Evolutionary conservation across 2,113 vertebrate genomes (phyloP).

Genomic region (Hymenochirus boettgeri): DNA sequence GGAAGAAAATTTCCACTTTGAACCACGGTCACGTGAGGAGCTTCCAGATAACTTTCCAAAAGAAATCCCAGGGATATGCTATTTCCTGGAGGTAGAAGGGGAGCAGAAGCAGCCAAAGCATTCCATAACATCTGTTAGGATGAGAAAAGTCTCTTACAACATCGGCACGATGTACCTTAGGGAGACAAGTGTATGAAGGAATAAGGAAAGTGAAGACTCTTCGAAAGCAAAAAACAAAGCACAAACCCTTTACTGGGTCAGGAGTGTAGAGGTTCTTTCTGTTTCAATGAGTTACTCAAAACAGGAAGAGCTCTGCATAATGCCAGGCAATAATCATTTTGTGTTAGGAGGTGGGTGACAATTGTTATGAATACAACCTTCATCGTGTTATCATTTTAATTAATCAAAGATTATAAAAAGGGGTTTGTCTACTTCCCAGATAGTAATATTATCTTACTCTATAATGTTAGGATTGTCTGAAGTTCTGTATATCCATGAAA

Average conservation of each 20-base stretch:
- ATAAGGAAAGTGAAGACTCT: slow-evolving; percentile 60
- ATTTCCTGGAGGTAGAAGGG: slow-evolving; percentile 91
- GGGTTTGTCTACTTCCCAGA: slow-evolving; percentile 4
- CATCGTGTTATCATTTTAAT: background rate
- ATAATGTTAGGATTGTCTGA: background rate
- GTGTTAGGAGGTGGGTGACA: slow-evolving; percentile 52
- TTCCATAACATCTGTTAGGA: slow-evolving; percentile 78
- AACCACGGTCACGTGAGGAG: slow-evolving; percentile 90
- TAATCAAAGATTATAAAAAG: background rate
- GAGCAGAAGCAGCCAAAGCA: slow-evolving; percentile 76
- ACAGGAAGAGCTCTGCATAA: slow-evolving; percentile 56
- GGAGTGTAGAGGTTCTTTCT: slow-evolving; percentile 51
- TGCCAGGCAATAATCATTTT: slow-evolving; percentile 68
- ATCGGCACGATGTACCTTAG: slow-evolving; percentile 98
- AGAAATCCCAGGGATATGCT: slow-evolving; percentile 95
- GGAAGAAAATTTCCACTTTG: slow-evolving; percentile 87
- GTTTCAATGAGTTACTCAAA: slow-evolving; percentile 52
- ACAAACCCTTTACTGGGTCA: slow-evolving; percentile 67
- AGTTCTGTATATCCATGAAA: slow-evolving; percentile 5
- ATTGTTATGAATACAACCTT: slow-evolving; percentile 42
- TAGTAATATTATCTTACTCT: slow-evolving; percentile 19
- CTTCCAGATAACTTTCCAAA: slow-evolving; percentile 98
- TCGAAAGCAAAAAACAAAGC: slow-evolving; percentile 56
- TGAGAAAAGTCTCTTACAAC: slow-evolving; percentile 94
- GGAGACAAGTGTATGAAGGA: slow-evolving; percentile 92